Evolutionary conservation across 2,888 invertebrate genomes (phyloP), one percentile per base, ranked within the genome.

Genomic region (Platycheirus albimanus): DNA sequence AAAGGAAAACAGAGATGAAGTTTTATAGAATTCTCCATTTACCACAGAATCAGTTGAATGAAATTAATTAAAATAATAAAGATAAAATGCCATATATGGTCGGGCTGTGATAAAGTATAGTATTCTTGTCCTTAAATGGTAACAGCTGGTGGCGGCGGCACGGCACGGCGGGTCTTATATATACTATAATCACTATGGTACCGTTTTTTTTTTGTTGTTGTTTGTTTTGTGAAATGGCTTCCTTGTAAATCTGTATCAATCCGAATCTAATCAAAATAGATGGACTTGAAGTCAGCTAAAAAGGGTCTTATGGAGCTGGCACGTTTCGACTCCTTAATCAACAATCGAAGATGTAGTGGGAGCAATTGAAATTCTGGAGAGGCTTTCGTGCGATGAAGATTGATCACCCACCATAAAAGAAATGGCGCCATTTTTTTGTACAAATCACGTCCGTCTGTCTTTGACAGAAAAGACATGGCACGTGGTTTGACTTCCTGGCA

Each of bases 41-140:
- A 17, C 33, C 41, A 8, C 30, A 4, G 24, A 6, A 33, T 33
- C 19, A 43, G 33, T 33, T 47, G 49, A 64, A 49, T 36, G 15
- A 54, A 76, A 69, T 54, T 63, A 76, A 76, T 76, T 69, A 76
- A 58, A 69, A 20, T 45, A 45, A 61, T 61, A 61, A 45, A 61
- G 17, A 61, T 8, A 13, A 30, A 30, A 45, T n/a, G 30, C 45
- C 45, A 19, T 61, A 30, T 61, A 19, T 45, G 43, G 61, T 30
- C 8, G 1, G 28, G 7, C 11, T 28, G n/a, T 43, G 30, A 45
- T 61, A 19, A 61, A 45, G 30, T 45, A 61, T 30, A 45, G 19
- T 30, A 61, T 61, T 43, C 3, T 1, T 19, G 17, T 13, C 61
- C 30, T 30, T 5, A 61, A 45, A 45, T 19, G 61, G n/a, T n/a